These are phyloP conservation scores for Ammodytes marinus DNA, from an alignment of 2,113 vertebrate genomes.

Conservation along the genomic window DNA sequence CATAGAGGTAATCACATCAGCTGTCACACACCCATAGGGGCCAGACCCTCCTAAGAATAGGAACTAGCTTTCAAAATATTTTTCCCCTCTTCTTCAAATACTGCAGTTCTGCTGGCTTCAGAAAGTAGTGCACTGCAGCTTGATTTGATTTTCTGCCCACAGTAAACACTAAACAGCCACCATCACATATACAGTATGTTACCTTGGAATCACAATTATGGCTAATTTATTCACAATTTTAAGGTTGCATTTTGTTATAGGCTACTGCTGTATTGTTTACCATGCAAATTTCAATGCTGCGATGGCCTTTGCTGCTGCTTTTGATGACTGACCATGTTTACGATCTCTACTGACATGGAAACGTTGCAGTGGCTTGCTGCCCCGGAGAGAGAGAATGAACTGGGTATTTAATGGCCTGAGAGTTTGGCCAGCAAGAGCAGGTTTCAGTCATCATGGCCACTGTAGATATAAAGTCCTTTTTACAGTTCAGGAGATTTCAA, in stretches of 20 bases:
- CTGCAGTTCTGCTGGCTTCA: background rate
- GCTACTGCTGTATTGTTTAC: slow-evolving; percentile 21
- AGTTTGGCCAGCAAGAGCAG: slow-evolving; percentile 44
- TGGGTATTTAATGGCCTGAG: slow-evolving; percentile 20
- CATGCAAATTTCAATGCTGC: slow-evolving; percentile 31
- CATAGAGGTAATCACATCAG: slow-evolving; percentile 10
- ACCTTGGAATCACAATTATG: slow-evolving; percentile 6
- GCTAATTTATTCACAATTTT: slow-evolving; percentile 23
- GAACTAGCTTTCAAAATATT: slow-evolving; percentile 1
- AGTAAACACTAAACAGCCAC: slow-evolving; percentile 27
- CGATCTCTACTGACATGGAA: slow-evolving; percentile 70
- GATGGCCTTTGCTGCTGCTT: slow-evolving; percentile 26
- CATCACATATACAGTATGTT: background rate
- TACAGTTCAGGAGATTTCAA: slow-evolving; percentile 44
- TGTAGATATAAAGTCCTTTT: slow-evolving; percentile 52
- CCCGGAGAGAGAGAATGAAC: slow-evolving; percentile 37
- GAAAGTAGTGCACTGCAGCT: background rate
- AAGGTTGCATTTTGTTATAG: slow-evolving; percentile 32
- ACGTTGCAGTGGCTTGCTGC: slow-evolving; percentile 41
- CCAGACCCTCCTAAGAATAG: slow-evolving; percentile 13
- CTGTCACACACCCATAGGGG: background rate
- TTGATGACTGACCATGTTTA: slow-evolving; percentile 32
- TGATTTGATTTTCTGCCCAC: slow-evolving; percentile 7
- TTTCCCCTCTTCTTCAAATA: background rate
- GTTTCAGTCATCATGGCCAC: slow-evolving; percentile 39